These are phyloP conservation scores for Pyralis farinalis DNA, from an alignment of 2,888 invertebrate genomes.

Conservation along the genomic window DNA sequence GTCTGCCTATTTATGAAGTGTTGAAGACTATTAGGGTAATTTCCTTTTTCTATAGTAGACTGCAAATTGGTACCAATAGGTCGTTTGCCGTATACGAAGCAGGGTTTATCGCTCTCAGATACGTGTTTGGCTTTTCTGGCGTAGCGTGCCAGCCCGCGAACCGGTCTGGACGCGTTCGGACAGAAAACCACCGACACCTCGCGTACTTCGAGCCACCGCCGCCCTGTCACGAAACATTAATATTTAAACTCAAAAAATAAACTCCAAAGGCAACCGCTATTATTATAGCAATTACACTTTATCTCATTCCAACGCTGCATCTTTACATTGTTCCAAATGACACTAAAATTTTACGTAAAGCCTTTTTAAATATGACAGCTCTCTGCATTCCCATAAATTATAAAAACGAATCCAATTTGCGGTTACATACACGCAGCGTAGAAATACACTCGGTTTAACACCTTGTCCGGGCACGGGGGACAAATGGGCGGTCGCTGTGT, in stretches of 20 bases:
- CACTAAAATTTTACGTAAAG: slow-evolving; percentile 30
- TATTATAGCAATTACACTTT: slow-evolving; percentile 60
- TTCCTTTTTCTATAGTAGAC: slow-evolving; percentile 18
- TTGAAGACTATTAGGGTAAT: neutral
- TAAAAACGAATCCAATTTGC: slow-evolving; percentile 44
- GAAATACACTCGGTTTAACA: slow-evolving; percentile 49
- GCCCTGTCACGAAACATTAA: slow-evolving; percentile 77
- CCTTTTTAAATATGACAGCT: slow-evolving; percentile 38
- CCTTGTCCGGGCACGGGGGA: slow-evolving; percentile 59
- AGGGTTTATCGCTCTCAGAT: slow-evolving; percentile 71
- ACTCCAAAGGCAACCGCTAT: slow-evolving; percentile 54
- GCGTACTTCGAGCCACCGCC: slow-evolving; percentile 45
- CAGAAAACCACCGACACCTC: slow-evolving; percentile 79
- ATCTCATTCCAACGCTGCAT: slow-evolving; percentile 38
- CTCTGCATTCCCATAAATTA: slow-evolving; percentile 28
- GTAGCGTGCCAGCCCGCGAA: slow-evolving; percentile 63
- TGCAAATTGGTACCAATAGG: slow-evolving; percentile 72
- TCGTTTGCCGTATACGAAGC: slow-evolving; percentile 60
- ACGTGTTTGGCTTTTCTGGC: slow-evolving; percentile 65
- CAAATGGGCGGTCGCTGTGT: slow-evolving; percentile 59
- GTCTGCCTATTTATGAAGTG: too few species aligned
- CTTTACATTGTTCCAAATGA: slow-evolving; percentile 38
- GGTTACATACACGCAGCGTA: slow-evolving; percentile 31
- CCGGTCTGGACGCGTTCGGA: slow-evolving; percentile 74
- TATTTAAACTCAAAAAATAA: slow-evolving; percentile 65